phyloP scores from a whole-genome alignment of 2,797 vertebrate genomes.

The Sciurus vulgaris region DNA sequence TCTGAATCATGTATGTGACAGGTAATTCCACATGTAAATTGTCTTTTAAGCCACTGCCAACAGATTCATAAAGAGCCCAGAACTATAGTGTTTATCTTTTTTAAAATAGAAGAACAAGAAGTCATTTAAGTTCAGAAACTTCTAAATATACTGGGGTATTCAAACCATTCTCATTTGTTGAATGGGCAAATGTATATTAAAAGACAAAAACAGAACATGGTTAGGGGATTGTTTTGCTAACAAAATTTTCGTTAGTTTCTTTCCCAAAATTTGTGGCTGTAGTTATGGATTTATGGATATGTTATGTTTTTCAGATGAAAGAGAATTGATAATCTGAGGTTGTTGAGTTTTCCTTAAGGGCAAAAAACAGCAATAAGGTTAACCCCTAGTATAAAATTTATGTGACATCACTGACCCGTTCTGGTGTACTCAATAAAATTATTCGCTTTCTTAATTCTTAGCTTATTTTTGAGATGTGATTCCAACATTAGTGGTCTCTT shows the following conservation, averaged over 20 bases:
- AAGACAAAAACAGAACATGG: background rate
- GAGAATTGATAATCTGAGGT: background rate
- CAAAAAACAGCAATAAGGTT: background rate
- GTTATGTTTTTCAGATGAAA: background rate
- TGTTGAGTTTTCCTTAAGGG: background rate
- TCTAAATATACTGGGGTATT: background rate
- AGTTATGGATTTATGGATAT: background rate
- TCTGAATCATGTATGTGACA: background rate
- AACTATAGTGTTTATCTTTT: background rate
- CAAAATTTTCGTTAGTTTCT: background rate
- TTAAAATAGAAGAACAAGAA: background rate
- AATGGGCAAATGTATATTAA: background rate
- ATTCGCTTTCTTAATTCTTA: background rate
- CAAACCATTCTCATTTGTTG: background rate
- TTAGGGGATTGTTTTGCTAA: background rate
- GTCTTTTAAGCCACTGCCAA: background rate
- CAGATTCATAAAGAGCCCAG: background rate
- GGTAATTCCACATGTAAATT: background rate
- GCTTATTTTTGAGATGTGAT: background rate
- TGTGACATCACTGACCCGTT: background rate
- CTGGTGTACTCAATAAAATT: background rate
- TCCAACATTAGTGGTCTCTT: background rate
- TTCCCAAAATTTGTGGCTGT: background rate
- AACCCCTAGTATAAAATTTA: constrained; percentile 5
- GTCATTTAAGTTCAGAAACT: background rate